Evolutionary conservation across 2,888 invertebrate genomes (phyloP).

Genomic region (Watsonalla binaria): DNA sequence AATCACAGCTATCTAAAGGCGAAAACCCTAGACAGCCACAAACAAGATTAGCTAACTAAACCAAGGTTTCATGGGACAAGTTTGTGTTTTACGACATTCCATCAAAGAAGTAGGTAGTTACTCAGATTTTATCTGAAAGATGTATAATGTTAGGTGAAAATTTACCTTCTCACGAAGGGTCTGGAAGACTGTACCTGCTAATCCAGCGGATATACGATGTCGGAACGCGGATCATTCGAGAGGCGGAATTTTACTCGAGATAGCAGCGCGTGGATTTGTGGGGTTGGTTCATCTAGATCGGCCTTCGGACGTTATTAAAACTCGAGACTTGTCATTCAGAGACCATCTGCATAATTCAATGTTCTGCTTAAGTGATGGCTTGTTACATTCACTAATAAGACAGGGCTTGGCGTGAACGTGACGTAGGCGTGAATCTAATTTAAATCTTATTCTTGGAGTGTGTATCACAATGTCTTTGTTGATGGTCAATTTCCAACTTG

Average conservation of each 20-base stretch:
- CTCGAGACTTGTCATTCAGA: not conserved
- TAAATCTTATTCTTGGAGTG: no score
- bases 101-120: not conserved
- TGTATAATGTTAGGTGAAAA: not conserved
- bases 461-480: no score
- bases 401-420: not conserved
- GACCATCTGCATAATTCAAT: not conserved
- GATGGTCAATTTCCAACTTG: no score
- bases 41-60: not conserved
- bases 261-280: no score
- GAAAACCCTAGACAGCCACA: not conserved
- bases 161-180: not conserved
- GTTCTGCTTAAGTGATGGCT: not conserved
- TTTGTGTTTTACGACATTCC: not conserved
- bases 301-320: not conserved
- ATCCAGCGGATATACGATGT: not conserved
- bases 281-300: not conserved
- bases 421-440: no score
- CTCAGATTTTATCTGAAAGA: not conserved
- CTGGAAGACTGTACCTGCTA: not conserved
- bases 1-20: not conserved
- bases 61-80: not conserved
- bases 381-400: not conserved
- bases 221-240: conserved; percentile 16
- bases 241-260: conserved; percentile 1